phyloP scores from a whole-genome alignment of 2,888 invertebrate species.

The Bruchidius siliquastri region DNA sequence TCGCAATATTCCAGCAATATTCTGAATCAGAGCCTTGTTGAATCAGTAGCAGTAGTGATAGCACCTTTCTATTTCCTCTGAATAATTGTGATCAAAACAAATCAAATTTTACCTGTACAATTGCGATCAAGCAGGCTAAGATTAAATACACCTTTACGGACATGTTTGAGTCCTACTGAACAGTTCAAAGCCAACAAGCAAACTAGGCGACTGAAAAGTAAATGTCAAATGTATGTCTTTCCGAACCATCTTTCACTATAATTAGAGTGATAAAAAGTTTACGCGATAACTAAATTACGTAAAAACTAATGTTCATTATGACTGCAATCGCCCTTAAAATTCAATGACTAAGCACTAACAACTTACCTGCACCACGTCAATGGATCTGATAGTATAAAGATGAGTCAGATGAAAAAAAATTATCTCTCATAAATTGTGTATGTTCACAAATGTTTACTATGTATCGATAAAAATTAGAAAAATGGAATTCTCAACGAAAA shows the following conservation, averaged over 20 bases:
- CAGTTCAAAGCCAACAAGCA: neutral
- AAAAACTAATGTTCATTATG: neutral
- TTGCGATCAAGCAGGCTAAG: neutral
- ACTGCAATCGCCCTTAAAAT: neutral
- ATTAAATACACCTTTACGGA: neutral
- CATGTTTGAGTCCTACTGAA: neutral
- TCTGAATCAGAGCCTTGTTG: too few species aligned
- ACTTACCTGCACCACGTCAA: neutral
- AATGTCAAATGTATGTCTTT: neutral
- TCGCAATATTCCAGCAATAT: too few species aligned
- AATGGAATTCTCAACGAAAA: too few species aligned
- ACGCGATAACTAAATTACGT: neutral
- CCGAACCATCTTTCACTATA: neutral
- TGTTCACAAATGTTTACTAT: too few species aligned
- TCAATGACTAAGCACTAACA: neutral
- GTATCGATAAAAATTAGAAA: too few species aligned
- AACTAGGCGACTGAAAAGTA: neutral
- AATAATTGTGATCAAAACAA: too few species aligned
- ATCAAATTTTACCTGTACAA: neutral
- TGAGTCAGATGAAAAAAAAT: too few species aligned
- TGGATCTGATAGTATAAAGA: neutral
- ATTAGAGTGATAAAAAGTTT: neutral
- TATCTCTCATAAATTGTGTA: too few species aligned
- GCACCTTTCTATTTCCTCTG: too few species aligned
- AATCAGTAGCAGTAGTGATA: too few species aligned